Base-by-base conservation (phyloP, 2,888 invertebrate species). In the Anorthoa munda region DNA sequence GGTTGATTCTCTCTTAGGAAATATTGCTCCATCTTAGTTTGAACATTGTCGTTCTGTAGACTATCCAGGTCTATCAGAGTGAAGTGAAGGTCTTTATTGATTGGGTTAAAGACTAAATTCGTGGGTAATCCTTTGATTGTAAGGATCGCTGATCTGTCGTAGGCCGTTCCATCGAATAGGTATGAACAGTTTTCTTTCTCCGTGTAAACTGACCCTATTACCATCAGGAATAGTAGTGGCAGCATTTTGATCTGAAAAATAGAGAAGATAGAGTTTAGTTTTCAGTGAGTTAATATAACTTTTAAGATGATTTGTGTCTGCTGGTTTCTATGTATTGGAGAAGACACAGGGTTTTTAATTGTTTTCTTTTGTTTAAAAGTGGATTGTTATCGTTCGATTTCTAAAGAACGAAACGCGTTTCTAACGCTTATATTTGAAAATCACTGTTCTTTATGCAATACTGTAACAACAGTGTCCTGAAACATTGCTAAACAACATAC, bases 1-100 rank as follows among this genome's bases (percentile, higher is more conserved):
- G 94, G 92, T 75, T 88, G 88, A 31, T 93, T 92, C 18, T 93
- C 86, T 73, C 91, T 92, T 2, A 96, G 77, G 1, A 95, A 77
- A 31, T 95, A 96, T 77, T 96, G 96, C 50, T 95, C 96, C 96
- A 96, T 96, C 90, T 90, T 93, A 0, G 96, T 96, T 78, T 96
- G 95, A 2, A 94, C 90, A 7, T 94, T 88, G 26, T 95, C 95
- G n/a, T 95, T 87, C 82, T 95, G 93, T 39, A 96, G 80, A 11
- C 94, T 91, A 18, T 95, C 94, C 66, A 96, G 77, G 70, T 96
- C 96, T 46, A 96, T 95, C 56, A 96, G 72, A 0, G 96, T 96
- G 85, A 96, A 96, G 4, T 92, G 88, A 2, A 96, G 83, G 5
- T 95, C 95, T 69, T 93, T 90, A 0, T 87, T 94, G 1, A 85